phyloP scores from a whole-genome alignment of 2,888 invertebrate genomes.

The Agrotis exclamationis region DNA sequence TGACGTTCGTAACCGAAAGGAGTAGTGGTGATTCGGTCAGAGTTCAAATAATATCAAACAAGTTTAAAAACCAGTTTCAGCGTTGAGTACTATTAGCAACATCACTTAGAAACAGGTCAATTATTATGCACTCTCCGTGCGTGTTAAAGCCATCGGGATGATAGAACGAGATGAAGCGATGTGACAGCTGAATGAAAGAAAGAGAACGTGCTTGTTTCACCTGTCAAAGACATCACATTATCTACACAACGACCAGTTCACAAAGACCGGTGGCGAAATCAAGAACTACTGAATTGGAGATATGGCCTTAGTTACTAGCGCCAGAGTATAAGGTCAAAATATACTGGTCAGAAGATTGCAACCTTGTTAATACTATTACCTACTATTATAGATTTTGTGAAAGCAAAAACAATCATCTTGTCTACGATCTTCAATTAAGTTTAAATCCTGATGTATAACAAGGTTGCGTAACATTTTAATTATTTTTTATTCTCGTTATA shows the following conservation, averaged over 20 bases:
- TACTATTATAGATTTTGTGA: conserved; percentile 60
- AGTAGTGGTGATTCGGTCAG: conserved; percentile 49
- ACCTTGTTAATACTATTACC: conserved; percentile 19
- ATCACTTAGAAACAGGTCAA: conserved; percentile 42
- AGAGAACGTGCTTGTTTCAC: conserved; percentile 5
- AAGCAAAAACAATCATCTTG: conserved; percentile 55
- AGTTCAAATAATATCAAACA: conserved; percentile 54
- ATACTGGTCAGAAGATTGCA: neutral
- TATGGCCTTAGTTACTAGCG: no score
- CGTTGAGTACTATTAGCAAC: conserved; percentile 23
- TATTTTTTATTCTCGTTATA: conserved; percentile 54
- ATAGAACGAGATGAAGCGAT: conserved; percentile 6
- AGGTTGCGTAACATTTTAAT: conserved; percentile 68
- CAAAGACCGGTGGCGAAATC: conserved; percentile 14
- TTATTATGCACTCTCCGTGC: conserved; percentile 22
- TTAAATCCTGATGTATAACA: conserved; percentile 58
- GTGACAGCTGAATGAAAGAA: conserved; percentile 12
- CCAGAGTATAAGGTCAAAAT: conserved; percentile 1
- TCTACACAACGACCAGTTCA: conserved; percentile 12
- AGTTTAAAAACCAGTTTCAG: conserved; percentile 53
- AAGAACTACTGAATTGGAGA: conserved; percentile 2
- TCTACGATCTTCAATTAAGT: conserved; percentile 66
- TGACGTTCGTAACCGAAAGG: conserved; percentile 38
- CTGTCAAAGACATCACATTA: conserved; percentile 25
- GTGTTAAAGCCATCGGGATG: neutral